Evolutionary conservation across 2,113 vertebrate genomes (phyloP), one percentile per base, ranked within the genome.

Genomic region (Poecile atricapillus): DNA sequence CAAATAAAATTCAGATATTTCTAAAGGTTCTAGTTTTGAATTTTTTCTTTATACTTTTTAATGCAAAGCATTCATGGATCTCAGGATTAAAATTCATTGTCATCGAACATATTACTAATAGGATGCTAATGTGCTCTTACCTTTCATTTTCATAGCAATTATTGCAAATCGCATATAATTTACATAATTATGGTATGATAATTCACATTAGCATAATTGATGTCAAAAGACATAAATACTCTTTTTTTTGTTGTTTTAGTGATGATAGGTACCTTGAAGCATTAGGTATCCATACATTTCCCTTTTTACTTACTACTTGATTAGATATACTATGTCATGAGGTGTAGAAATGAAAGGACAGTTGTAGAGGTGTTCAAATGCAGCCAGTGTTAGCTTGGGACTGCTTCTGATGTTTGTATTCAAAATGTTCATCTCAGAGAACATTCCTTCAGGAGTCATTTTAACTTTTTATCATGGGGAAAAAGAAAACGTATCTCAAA

Each of bases 151-250:
- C 78, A 95, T 89, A 75, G 46, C 52, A 97, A 90, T 76, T 22
- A 60, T 11, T 62, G 4, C 7, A 64, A 96, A 97, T 94, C 65
- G 28, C 70, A 94, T 95, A 74, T 67, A 90, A 96, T 96, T 96
- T 97, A 70, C 85, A 96, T 95, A 97, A 96, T 92, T 90, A 88
- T 71, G 80, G 25, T 59, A 63, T 86, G 92, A 93, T 87, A 95
- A 94, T 56, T 90, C 41, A 13, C 15, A 77, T 79, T 94, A 77
- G 67, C 86, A 85, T 91, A 96, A 90, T 44, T 77, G 8, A 59
- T 89, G n/a, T 86, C 43, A 91, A 94, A 97, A 87, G 58, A 15
- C 15, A 52, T 90, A 93, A 96, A 81, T 93, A 88, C 2, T 0
- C 33, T 19, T 2, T 4, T 11, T 64, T 87, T 43, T 43, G 60